A percentile compares a stretch with the other conserved stretches of the same genome.
These are phyloP conservation scores for Hiodon tergisus DNA, from an alignment of 2,113 vertebrate genomes.

Conservation along the genomic window DNA sequence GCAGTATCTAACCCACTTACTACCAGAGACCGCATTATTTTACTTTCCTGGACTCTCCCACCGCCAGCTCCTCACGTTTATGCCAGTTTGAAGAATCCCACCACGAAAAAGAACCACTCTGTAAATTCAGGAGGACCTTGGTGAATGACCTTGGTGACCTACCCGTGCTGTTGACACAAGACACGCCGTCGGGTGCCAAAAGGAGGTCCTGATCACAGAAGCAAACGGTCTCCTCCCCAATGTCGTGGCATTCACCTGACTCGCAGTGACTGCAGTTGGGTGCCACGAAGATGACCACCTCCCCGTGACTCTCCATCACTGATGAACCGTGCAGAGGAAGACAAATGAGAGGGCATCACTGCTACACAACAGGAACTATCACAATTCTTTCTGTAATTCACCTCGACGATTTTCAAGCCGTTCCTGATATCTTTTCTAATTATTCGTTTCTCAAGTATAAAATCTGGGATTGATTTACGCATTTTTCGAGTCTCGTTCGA, in stretches of 20 bases:
- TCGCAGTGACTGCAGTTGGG: conserved; percentile 96
- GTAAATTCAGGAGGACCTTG: too few species aligned
- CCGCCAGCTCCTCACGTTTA: background rate
- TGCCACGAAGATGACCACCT: conserved; percentile 85
- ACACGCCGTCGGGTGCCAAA: conserved; percentile 74
- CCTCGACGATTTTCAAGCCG: too few species aligned
- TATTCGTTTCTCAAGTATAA: background rate
- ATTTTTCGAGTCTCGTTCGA: background rate
- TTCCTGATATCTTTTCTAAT: background rate
- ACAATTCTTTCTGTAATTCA: too few species aligned
- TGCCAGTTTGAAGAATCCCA: too few species aligned
- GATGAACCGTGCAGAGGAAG: background rate
- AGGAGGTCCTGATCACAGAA: conserved; percentile 79
- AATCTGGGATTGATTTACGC: background rate
- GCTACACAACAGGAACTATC: too few species aligned
- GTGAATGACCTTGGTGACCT: background rate
- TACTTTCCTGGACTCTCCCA: background rate
- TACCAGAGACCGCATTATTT: too few species aligned
- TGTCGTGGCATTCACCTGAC: conserved; percentile 78
- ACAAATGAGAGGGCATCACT: too few species aligned
- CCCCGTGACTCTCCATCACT: conserved; percentile 90
- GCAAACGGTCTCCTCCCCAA: conserved; percentile 70
- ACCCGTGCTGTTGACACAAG: conserved; percentile 71
- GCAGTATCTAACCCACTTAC: too few species aligned
- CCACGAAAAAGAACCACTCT: too few species aligned